Conservation (phyloP, 2,113 vertebrate genomes). For the Regulus satrapa region DNA sequence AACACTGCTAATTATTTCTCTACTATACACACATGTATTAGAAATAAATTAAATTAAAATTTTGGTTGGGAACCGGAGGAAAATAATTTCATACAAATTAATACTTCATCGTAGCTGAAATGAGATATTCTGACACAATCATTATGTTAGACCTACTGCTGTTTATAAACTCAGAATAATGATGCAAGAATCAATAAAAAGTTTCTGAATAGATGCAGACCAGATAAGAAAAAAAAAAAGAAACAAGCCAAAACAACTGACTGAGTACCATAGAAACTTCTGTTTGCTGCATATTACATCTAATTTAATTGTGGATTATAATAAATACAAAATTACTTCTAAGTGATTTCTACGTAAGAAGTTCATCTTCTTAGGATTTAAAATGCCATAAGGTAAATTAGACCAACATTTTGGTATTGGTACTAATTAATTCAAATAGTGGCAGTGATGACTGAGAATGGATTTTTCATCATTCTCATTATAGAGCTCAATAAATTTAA, state of each 20-base stretch:
- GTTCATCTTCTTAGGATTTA: neutral
- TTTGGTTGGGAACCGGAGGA: neutral
- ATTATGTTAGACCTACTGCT: neutral
- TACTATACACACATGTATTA: neutral
- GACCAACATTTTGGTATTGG: neutral
- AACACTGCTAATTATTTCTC: neutral
- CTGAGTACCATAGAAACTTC: neutral
- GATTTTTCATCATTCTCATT: neutral
- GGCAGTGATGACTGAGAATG: neutral
- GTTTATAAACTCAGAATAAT: neutral
- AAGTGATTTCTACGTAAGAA: neutral
- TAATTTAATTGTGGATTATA: neutral
- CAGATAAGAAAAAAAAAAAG: neutral
- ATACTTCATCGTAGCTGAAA: neutral
- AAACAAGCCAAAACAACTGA: rapidly evolving
- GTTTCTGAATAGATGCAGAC: neutral
- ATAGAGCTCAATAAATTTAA: neutral
- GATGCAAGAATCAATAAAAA: neutral
- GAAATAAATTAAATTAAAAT: neutral
- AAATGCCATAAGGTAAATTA: neutral
- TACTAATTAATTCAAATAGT: neutral
- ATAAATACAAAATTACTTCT: neutral
- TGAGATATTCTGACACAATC: neutral
- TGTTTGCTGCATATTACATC: neutral
- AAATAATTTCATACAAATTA: neutral